A percentile compares a stretch with the other conserved stretches of the same genome.
Evolutionary conservation across 1,140 invertebrate species (phyloP).

Genomic region (Linepithema humile): DNA sequence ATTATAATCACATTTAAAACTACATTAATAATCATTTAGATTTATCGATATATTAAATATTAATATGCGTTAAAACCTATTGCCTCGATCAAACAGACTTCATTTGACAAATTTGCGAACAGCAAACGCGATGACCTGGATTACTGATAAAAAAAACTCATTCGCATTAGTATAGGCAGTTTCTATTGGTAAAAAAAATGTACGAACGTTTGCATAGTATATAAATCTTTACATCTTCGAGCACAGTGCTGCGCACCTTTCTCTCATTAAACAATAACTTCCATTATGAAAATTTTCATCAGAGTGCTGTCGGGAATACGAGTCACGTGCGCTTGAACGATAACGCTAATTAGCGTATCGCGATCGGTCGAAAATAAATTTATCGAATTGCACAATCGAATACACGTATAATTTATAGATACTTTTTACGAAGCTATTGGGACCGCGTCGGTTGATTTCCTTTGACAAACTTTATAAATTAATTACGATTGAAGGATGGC

Average conservation of each 20-base stretch:
- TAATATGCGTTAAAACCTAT: too few relatives aligned
- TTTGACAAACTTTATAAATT: not conserved
- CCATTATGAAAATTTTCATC: conserved; percentile 46
- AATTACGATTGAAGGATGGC: not conserved
- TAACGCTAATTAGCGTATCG: conserved; percentile 27
- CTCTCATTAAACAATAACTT: conserved; percentile 39
- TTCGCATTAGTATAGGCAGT: not conserved
- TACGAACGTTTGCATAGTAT: conserved; percentile 19
- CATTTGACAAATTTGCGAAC: not conserved
- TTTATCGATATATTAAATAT: too few relatives aligned
- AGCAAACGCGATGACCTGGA: conserved; percentile 19
- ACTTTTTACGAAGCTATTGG: not conserved
- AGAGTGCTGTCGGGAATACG: not conserved
- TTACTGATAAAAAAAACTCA: conserved; percentile 35
- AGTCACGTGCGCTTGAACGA: not conserved
- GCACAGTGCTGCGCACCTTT: not conserved
- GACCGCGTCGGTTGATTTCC: not conserved
- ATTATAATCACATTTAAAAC: not conserved
- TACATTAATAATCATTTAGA: too few relatives aligned
- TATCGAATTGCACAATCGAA: not conserved
- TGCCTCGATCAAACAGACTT: not conserved
- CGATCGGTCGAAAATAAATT: not conserved
- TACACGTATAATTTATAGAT: not conserved
- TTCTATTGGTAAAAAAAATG: not conserved
- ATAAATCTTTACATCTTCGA: conserved; percentile 41